Conservation (phyloP, 2,113 vertebrate genomes). For the Otocyon megalotis region DNA sequence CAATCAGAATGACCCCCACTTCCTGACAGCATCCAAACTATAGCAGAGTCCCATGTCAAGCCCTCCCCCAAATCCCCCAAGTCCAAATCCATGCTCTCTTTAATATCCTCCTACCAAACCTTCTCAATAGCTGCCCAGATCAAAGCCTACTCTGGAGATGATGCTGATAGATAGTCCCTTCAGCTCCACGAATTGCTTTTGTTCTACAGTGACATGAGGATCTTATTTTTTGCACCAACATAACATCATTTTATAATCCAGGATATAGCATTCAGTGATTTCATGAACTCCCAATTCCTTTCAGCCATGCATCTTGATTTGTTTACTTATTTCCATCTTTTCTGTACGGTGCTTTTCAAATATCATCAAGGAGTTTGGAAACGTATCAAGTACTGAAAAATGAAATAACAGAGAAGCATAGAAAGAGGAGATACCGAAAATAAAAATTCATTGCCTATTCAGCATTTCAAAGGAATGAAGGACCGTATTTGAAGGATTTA, state of each 20-base stretch:
- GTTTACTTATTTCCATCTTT: constrained; percentile 10
- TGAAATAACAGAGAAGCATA: not conserved
- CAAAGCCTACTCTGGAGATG: constrained; percentile 8
- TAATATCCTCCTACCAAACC: not conserved
- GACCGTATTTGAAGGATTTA: not conserved
- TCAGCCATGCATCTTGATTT: not conserved
- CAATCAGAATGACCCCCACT: not conserved
- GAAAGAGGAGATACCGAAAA: not conserved
- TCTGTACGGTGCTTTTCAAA: not conserved
- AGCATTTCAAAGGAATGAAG: not conserved
- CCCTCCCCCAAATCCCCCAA: not conserved
- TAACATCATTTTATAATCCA: constrained; percentile 18
- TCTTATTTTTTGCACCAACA: not conserved
- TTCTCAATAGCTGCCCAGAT: not conserved
- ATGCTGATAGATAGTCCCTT: not conserved
- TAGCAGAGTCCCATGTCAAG: not conserved
- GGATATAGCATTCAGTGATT: not conserved
- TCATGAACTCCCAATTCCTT: not conserved
- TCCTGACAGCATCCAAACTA: not conserved
- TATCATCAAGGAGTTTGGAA: not conserved
- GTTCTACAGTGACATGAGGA: not conserved
- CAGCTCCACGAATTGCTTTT: not conserved
- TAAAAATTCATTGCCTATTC: not conserved
- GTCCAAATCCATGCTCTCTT: not conserved
- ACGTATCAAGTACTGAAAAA: constrained; percentile 8